Conservation (phyloP, 1,140 invertebrate genomes). For the Ruditapes philippinarum region DNA sequence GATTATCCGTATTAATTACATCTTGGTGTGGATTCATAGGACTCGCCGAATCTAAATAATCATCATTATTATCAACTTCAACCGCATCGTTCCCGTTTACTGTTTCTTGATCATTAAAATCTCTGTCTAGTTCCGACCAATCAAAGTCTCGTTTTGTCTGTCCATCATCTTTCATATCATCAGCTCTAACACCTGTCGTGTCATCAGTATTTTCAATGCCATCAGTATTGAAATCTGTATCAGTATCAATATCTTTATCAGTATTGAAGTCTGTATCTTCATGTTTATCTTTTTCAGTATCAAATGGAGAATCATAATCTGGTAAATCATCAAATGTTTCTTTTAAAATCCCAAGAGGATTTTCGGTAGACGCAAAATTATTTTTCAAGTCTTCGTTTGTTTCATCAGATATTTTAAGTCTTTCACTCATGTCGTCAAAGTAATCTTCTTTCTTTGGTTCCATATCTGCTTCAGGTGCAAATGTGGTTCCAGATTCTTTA, state of each 20-base stretch:
- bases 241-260: neutral
- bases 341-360: neutral
- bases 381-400: neutral
- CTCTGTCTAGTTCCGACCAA: neutral
- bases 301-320: neutral
- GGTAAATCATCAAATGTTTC: neutral
- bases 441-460: neutral
- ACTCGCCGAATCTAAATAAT: neutral
- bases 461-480: neutral
- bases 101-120: constrained; percentile 7
- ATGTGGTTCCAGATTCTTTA: neutral
- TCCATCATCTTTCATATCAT: neutral
- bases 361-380: neutral
- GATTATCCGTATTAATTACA: neutral
- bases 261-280: neutral
- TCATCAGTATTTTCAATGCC: neutral
- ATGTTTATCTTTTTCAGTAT: too few species aligned
- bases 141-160: neutral
- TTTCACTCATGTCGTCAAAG: neutral
- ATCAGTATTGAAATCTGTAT: neutral
- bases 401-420: neutral
- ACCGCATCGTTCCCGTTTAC: neutral
- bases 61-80: neutral
- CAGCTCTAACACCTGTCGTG: neutral
- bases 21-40: neutral